Evolutionary conservation across 2,888 invertebrate genomes (phyloP), one percentile per base, ranked within the genome.

Genomic region (Epinotia brunnichana): DNA sequence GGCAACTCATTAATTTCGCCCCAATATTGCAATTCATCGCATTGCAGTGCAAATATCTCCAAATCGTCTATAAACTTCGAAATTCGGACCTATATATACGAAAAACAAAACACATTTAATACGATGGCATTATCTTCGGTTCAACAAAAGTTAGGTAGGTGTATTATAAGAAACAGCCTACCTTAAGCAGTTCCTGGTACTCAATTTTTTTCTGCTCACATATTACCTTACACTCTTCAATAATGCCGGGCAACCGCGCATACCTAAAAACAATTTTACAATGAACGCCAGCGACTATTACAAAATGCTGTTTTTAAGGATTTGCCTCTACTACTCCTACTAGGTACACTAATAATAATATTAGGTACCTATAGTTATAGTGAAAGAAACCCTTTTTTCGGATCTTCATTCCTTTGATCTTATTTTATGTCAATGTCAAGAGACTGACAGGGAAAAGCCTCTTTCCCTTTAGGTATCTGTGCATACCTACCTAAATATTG

Each of bases 21-120:
- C 95, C 97, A 97, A 76, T 96, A 95, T 80, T 97, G 96, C 83
- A 98, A 95, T 80, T 98, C 97, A 75, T 98, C 96, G 44, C 97
- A 96, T 87, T 98, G 96, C 74, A 95, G 95, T 71, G 95, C 95
- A 84, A 96, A 98, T 3, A 95, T 88, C 39, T 97, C 96, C 78
- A 99, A 87, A 81, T 98, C 98, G 11, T 97, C 96, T 35, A 95
- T 94, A 82, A 99, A 98, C 79, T 96, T 95, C 69, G 96, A 95
- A 68, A 98, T 97, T 63, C 96, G 95, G 41, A 90, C 88, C 92
- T 92, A 69, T 44, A 76, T 3, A 59, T 15, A 29, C 57, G 29
- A 29, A 57, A 57, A 9, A n/a, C 15, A 48, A 44, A 44, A 4
- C 4, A 15, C 44, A 4, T 44, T 44, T 15, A 15, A 44, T 35